Base-by-base conservation (phyloP, 2,113 vertebrate species). In the Gymnorhina tibicen region DNA sequence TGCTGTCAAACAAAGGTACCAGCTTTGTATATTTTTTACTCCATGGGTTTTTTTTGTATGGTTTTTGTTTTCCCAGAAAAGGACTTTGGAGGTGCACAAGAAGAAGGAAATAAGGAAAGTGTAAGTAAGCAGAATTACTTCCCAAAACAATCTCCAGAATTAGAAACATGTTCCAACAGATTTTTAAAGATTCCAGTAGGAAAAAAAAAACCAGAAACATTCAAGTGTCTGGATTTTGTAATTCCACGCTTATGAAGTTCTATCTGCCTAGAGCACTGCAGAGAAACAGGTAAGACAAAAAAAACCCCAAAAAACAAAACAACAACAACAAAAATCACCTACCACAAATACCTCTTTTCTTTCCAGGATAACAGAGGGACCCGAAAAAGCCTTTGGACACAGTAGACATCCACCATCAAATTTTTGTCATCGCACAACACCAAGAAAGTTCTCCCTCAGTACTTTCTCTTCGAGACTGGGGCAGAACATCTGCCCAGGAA, bases 371-470 rank as follows among this genome's bases (percentile, higher is more conserved):
- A 74, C 13, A 83, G 74, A 49, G 0, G 0, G 2, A 77, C 3
- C 5, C 3, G 13, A 24, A 73, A 53, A 53, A 58, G 3, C 21
- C 39, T 42, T 41, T 13, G 0, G 14, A 60, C 3, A 1, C 0
- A 4, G 5, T 0, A 18, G 7, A 81, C 0, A 0, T 8, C 6
- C 7, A 30, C 33, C 16, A 53, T 23, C 23, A 63, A 50, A 33
- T 7, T 13, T 0, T 0, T 13, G 0, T 1, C 9, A 11, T 2
- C 7, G 0, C 11, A 50, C 6, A 35, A 11, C 9, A 26, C 6
- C 0, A 0, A 7, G 0, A 41, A 0, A 30, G 0, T 1, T 42
- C 6, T 16, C 12, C 13, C 16, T 8, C 7, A 5, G 1, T 4
- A 0, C 10, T 76, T 55, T 49, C 4, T 3, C 17, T 28, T 28